phyloP scores from a whole-genome alignment of 2,888 invertebrate genomes.

The Callinectes sapidus region DNA sequence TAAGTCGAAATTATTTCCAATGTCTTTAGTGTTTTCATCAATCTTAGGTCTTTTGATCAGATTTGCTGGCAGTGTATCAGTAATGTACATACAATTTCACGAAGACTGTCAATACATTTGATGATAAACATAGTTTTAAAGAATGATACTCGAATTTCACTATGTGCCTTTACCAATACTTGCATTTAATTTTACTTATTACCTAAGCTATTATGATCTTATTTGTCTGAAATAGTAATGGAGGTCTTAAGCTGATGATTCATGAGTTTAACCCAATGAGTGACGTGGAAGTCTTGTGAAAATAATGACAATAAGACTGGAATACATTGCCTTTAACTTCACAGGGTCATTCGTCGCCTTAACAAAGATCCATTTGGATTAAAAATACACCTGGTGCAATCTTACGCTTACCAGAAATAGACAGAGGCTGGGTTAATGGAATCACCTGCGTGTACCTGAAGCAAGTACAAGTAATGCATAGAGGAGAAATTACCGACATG shows the following conservation, averaged over 20 bases:
- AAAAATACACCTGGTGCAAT: neutral
- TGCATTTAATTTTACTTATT: too few relatives aligned
- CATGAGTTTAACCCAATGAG: neutral
- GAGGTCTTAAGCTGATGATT: neutral
- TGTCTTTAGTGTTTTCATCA: too few relatives aligned
- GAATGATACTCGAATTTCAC: too few relatives aligned
- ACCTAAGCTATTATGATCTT: too few relatives aligned
- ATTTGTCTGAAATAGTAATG: neutral
- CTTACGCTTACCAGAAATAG: neutral
- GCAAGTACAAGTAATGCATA: constrained; percentile 11
- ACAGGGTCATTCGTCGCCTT: neutral
- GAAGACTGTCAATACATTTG: too few relatives aligned
- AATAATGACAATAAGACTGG: neutral
- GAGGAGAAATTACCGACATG: neutral
- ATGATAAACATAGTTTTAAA: too few relatives aligned
- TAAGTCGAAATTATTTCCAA: too few relatives aligned
- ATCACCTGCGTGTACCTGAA: neutral
- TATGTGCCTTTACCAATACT: too few relatives aligned
- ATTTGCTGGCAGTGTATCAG: too few relatives aligned
- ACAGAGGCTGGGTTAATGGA: neutral
- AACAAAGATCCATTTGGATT: neutral
- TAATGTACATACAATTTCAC: too few relatives aligned
- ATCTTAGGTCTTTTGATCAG: too few relatives aligned
- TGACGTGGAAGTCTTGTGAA: neutral
- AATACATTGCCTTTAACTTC: neutral